phyloP scores from a whole-genome alignment of 2,797 vertebrate species.

The Chloroceryle amazona region DNA sequence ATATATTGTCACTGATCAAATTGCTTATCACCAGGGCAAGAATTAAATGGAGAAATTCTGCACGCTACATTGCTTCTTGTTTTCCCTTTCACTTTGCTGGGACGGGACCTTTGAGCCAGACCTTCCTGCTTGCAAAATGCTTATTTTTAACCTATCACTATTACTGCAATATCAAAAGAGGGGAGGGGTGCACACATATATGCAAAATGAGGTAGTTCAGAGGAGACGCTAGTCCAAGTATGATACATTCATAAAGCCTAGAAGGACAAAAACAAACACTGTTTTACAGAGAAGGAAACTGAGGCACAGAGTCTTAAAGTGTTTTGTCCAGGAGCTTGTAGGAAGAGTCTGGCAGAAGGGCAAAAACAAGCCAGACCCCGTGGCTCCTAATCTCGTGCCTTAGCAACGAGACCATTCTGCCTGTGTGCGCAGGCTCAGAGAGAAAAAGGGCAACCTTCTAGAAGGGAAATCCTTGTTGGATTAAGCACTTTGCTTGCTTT shows the following conservation, averaged over 20 bases:
- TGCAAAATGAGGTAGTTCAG: not conserved
- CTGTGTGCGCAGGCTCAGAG: not conserved
- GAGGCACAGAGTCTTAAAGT: not conserved
- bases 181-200: not conserved
- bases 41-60: not conserved
- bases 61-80: not conserved
- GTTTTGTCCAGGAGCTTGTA: not conserved
- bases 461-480: conserved; percentile 14
- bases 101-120: not conserved
- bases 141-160: not conserved
- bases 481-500: not conserved
- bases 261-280: not conserved
- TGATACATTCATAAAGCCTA: not conserved
- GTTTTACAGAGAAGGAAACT: not conserved
- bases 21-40: not conserved
- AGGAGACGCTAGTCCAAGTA: not conserved
- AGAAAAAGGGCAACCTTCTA: not conserved
- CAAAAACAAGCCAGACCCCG: not conserved
- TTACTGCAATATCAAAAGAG: not conserved
- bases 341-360: not conserved
- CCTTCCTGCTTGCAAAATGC: not conserved
- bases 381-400: conserved; percentile 14
- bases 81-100: not conserved
- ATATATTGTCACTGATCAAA: not conserved
- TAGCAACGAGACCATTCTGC: conserved; percentile 10